Percentiles rank a stretch among this genome's conserved stretches.
phyloP scores from a whole-genome alignment of 2,888 invertebrate species.

The Pandemis corylana region DNA sequence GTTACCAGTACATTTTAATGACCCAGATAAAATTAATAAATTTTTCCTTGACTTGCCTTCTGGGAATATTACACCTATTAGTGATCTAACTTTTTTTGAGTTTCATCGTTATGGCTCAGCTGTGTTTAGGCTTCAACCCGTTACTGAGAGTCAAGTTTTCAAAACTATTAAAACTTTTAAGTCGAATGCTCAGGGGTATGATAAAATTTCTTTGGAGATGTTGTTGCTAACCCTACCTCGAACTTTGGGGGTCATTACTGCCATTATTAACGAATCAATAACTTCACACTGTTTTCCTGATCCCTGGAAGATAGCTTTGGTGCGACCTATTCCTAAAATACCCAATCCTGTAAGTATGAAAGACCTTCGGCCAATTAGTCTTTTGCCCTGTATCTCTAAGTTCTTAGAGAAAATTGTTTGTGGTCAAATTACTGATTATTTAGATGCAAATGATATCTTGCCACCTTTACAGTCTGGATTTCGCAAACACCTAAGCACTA shows the following conservation, averaged over 20 bases:
- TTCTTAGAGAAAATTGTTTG: constrained; percentile 44
- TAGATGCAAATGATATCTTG: constrained; percentile 43
- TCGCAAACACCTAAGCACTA: constrained; percentile 35
- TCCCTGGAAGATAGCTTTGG: constrained; percentile 46
- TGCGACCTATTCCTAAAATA: constrained; percentile 46
- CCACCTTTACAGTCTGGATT: constrained; percentile 45
- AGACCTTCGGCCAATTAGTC: constrained; percentile 47
- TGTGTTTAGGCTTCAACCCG: constrained; percentile 22
- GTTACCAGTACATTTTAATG: constrained; percentile 21
- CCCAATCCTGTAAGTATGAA: constrained; percentile 26
- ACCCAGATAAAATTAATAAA: constrained; percentile 13
- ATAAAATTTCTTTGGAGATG: constrained; percentile 41
- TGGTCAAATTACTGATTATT: constrained; percentile 44
- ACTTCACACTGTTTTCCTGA: constrained; percentile 42
- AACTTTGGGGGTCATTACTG: constrained; percentile 32
- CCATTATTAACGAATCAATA: constrained; percentile 41
- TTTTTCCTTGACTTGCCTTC: constrained; percentile 21
- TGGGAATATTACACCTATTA: background rate
- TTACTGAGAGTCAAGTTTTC: constrained; percentile 1
- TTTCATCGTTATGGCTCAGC: background rate
- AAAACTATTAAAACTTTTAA: constrained; percentile 28
- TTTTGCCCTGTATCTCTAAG: constrained; percentile 46
- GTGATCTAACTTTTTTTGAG: background rate
- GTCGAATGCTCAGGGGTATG: constrained; percentile 38
- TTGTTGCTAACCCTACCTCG: constrained; percentile 31